Percentiles rank a stretch among this genome's conserved stretches.
Conservation (phyloP, 2,797 vertebrate genomes). For the Danio kyathit region DNA sequence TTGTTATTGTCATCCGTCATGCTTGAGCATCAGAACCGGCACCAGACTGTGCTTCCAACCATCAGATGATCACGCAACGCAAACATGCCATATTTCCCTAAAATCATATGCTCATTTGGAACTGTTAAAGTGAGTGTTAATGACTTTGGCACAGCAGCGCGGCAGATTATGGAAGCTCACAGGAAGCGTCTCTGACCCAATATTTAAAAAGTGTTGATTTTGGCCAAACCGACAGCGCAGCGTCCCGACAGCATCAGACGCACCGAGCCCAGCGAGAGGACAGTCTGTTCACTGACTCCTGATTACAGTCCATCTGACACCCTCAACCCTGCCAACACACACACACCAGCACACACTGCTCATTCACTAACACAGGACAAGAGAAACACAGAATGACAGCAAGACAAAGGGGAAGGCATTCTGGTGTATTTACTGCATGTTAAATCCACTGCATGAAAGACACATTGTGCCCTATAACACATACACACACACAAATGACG, state of each 20-base stretch:
- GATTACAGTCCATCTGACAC: slow-evolving; percentile 92
- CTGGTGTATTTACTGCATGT: no score
- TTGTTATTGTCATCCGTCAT: neutral
- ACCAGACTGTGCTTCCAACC: slow-evolving; percentile 2
- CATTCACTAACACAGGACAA: neutral
- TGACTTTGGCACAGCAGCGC: slow-evolving; percentile 53
- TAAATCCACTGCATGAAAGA: no score
- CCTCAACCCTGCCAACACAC: slow-evolving; percentile 76
- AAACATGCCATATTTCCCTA: slow-evolving; percentile 30
- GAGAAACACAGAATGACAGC: no score
- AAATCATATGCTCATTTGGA: slow-evolving; percentile 37
- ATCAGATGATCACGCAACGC: slow-evolving; percentile 14
- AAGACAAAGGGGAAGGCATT: no score
- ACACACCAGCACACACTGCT: slow-evolving; percentile 8
- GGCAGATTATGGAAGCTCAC: slow-evolving; percentile 85
- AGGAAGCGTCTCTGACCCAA: slow-evolving; percentile 85
- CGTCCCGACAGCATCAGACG: slow-evolving; percentile 89
- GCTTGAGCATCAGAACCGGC: neutral
- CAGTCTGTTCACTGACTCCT: slow-evolving; percentile 90
- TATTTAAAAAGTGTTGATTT: slow-evolving; percentile 82
- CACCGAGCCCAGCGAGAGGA: slow-evolving; percentile 87
- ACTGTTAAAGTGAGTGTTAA: slow-evolving; percentile 42
- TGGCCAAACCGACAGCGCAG: slow-evolving; percentile 88
- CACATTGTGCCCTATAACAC: no score
- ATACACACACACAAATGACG: no score